These are phyloP conservation scores for Apamea sordens DNA, from an alignment of 2,888 invertebrate genomes.

Conservation along the genomic window DNA sequence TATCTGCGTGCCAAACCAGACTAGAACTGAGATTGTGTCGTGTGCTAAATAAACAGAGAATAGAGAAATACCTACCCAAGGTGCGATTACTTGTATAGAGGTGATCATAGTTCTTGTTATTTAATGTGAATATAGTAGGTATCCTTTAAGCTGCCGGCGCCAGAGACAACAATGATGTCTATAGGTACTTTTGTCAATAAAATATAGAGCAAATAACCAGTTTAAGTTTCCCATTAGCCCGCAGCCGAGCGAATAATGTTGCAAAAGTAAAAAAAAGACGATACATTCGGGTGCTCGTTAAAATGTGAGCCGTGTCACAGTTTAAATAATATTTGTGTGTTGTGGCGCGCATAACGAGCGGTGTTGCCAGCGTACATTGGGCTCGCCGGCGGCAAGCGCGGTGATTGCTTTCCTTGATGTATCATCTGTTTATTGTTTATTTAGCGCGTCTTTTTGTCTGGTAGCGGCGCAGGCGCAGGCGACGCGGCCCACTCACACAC, in stretches of 20 bases:
- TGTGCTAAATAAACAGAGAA: constrained; percentile 34
- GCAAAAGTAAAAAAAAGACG: constrained; percentile 66
- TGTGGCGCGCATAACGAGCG: constrained; percentile 73
- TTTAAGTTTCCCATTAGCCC: constrained; percentile 57
- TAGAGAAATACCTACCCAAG: background rate
- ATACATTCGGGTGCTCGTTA: constrained; percentile 73
- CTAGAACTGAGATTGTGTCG: background rate
- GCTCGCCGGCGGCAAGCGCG: constrained; percentile 79
- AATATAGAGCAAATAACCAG: constrained; percentile 47
- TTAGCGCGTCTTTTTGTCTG: constrained; percentile 83
- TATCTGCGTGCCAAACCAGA: constrained; percentile 35
- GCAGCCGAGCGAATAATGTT: constrained; percentile 64
- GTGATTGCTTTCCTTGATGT: constrained; percentile 87
- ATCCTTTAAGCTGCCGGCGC: too few relatives aligned
- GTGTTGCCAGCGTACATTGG: constrained; percentile 77
- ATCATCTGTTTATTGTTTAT: constrained; percentile 86
- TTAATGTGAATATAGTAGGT: background rate
- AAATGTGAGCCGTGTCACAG: constrained; percentile 71
- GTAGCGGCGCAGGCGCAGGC: constrained; percentile 73
- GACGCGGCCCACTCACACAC: constrained; percentile 21
- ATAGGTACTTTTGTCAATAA: background rate
- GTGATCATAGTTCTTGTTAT: constrained; percentile 3
- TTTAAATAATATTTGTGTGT: constrained; percentile 77
- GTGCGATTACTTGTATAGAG: background rate
- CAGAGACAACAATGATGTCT: background rate